A percentile compares a stretch with the other conserved stretches of the same genome.
These are phyloP conservation scores for Leptosomus discolor DNA, from an alignment of 2,113 vertebrate genomes.

Conservation along the genomic window DNA sequence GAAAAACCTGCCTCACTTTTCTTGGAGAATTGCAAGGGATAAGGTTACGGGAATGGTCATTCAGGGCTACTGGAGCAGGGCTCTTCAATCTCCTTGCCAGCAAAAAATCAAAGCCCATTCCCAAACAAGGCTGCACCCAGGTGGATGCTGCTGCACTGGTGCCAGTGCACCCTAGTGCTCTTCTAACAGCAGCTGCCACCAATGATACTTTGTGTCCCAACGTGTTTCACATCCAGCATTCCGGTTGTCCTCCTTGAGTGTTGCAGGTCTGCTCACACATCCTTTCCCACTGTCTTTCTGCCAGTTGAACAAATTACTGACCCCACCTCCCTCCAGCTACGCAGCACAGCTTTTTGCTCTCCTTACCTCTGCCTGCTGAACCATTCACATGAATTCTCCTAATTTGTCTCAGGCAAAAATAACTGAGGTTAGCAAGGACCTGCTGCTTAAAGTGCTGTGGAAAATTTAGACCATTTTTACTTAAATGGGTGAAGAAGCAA, in stretches of 20 bases:
- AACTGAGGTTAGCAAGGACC: not conserved
- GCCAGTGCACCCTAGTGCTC: not conserved
- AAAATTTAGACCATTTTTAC: not conserved
- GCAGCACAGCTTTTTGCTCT: not conserved
- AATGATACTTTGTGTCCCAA: not conserved
- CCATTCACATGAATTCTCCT: not conserved
- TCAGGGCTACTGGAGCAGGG: not conserved
- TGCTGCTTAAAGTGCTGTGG: not conserved
- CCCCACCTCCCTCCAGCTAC: not conserved
- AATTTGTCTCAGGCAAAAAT: not conserved
- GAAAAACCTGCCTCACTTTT: not conserved
- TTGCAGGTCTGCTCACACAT: not conserved
- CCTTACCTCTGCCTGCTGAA: not conserved
- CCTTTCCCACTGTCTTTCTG: not conserved
- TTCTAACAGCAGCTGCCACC: not conserved
- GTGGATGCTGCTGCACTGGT: not conserved
- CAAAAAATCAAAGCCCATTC: not conserved
- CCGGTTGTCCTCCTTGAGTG: not conserved
- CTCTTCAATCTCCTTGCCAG: not conserved
- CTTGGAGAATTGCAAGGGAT: fast-evolving
- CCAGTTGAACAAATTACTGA: not conserved
- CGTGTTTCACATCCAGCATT: not conserved
- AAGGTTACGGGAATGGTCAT: not conserved
- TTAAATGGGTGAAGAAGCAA: conserved; percentile 7
- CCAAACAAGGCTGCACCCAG: not conserved